These are phyloP conservation scores for Protobothrops mucrosquamatus DNA, from an alignment of 2,113 vertebrate species.

Conservation along the genomic window DNA sequence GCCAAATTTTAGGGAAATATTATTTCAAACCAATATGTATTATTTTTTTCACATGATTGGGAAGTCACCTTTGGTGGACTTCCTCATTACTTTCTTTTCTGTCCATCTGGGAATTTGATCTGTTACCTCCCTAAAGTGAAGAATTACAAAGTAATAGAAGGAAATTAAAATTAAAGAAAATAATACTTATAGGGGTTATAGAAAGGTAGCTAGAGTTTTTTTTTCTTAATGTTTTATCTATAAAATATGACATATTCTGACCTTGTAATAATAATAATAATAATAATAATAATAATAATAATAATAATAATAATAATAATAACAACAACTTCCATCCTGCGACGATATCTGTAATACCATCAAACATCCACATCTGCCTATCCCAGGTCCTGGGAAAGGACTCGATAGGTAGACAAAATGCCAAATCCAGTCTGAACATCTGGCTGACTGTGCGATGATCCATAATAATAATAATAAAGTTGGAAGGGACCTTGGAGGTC, in stretches of 20 bases:
- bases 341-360: too few relatives aligned
- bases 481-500: too few relatives aligned
- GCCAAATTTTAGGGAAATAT: neutral
- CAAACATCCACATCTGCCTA: too few relatives aligned
- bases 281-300: too few relatives aligned
- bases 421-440: too few relatives aligned
- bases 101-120: neutral
- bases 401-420: too few relatives aligned
- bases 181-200: neutral
- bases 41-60: neutral
- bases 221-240: neutral
- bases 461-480: too few relatives aligned
- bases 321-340: too few relatives aligned
- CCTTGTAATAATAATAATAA: too few relatives aligned
- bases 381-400: too few relatives aligned
- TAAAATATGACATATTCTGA: neutral
- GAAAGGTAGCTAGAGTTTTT: fast-evolving
- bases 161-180: fast-evolving
- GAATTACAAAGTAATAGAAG: neutral
- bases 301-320: too few relatives aligned
- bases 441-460: too few relatives aligned
- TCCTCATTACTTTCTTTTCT: neutral
- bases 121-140: neutral
- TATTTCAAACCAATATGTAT: neutral
- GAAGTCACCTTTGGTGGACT: neutral